Base-by-base conservation (phyloP, 2,797 vertebrate species). In the Cynopterus sphinx region DNA sequence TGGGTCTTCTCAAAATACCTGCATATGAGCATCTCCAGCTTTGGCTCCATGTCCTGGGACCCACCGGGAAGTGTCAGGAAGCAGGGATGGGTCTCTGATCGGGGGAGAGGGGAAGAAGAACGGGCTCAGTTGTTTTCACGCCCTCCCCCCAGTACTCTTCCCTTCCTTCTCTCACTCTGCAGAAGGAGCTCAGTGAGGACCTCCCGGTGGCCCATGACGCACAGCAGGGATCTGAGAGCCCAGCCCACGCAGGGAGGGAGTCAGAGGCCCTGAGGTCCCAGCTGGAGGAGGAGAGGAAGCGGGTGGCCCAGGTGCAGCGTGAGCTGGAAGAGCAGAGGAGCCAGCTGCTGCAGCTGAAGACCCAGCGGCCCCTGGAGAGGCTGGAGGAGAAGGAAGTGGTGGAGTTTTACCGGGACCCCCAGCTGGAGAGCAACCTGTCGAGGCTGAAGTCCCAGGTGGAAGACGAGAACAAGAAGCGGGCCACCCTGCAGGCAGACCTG, bases 361-460 rank as follows among this genome's bases (percentile, higher is more conserved):
- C 98, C 86, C 99, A 99, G 96, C 99, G 98, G 98, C 99, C 99
- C 2, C 97, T 99, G 87, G 99, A 99, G 96, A 99, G 99, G 84
- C 91, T 99, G 74, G 99, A 99, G 98, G 99, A 99, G 98, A 99
- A 98, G 95, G 99, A 99, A 89, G 98, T 99, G 33, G 98, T 99
- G 74, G 98, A 99, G 43, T 99, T 99, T 97, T 99, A 99, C 98
- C 99, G 99, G 43, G 99, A 99, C 94, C 99, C 99, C 41, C 99
- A 99, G 97, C 91, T 99, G 70, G 99, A 99, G 95, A 98, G 90
- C 12, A 98, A 98, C 78, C 95, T 99, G 90, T 61, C 96, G 39
- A 98, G 98, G 78, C 87, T 99, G 87, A 97, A 94, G n/a, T 98
- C 97, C 43, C 99, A 96, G 91, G 96, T 99, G 57, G 98, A 99